Evolutionary conservation across 53 echinoderm and acorn worm genomes (phyloP).

Genomic region (Echinometra lucunter): DNA sequence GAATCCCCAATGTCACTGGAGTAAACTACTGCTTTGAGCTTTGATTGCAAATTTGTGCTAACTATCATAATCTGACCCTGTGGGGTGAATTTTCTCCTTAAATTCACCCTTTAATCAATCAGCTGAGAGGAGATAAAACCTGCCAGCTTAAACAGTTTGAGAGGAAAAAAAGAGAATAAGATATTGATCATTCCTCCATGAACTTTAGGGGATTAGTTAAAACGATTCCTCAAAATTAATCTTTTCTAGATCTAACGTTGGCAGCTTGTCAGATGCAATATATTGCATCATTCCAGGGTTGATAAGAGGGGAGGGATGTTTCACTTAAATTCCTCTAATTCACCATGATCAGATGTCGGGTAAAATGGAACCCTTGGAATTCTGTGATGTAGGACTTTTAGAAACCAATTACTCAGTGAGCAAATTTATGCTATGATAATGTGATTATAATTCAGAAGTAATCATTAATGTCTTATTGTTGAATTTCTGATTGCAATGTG

Average conservation of each 20-base stretch:
- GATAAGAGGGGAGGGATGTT: conserved; percentile 20
- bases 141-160: neutral
- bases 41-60: neutral
- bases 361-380: neutral
- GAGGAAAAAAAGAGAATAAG: neutral
- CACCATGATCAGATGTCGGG: neutral
- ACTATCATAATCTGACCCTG: neutral
- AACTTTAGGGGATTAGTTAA: conserved; percentile 28
- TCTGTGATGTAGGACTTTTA: conserved; percentile 10
- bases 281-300: neutral
- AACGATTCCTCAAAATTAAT: neutral
- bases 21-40: neutral
- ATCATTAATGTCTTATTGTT: neutral
- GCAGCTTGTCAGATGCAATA: conserved; percentile 33
- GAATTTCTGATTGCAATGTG: neutral
- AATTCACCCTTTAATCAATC: neutral
- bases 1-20: too few species aligned
- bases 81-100: neutral
- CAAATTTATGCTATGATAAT: neutral
- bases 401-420: neutral
- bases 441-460: neutral
- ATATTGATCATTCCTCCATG: conserved; percentile 9
- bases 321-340: conserved; percentile 53
- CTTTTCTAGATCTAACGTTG: neutral
- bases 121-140: neutral